Conservation (phyloP, 2,113 vertebrate genomes). For the Carettochelys insculpta region DNA sequence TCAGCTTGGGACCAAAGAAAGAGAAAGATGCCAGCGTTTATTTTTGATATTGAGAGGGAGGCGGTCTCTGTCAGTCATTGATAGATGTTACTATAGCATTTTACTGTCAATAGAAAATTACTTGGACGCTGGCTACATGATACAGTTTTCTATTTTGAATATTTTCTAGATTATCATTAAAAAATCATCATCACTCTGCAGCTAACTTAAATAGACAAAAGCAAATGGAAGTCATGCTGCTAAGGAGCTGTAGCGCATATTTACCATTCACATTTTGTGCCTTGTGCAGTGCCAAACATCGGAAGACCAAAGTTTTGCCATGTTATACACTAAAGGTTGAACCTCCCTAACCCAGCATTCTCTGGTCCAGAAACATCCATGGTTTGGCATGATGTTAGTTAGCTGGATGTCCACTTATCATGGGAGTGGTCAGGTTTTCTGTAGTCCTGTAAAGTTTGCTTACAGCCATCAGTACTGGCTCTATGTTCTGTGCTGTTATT, state of each 20-base stretch:
- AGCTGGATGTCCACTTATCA: too few relatives aligned
- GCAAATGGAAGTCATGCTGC: neutral
- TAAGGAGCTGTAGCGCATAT: accelerated
- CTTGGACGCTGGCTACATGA: neutral
- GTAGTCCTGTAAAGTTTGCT: too few relatives aligned
- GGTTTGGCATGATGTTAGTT: too few relatives aligned
- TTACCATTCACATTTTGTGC: neutral
- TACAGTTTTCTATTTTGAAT: neutral
- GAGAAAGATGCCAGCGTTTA: neutral
- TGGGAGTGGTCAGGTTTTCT: too few relatives aligned
- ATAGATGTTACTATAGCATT: constrained; percentile 19
- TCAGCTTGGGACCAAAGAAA: neutral
- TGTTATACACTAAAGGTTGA: neutral
- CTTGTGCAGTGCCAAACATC: neutral
- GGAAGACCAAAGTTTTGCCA: neutral
- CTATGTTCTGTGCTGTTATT: too few relatives aligned
- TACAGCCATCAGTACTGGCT: too few relatives aligned
- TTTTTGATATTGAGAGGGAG: neutral
- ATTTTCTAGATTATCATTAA: constrained; percentile 15
- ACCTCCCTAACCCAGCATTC: too few relatives aligned
- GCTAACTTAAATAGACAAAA: neutral
- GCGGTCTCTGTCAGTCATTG: constrained; percentile 15
- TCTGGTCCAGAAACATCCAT: too few relatives aligned
- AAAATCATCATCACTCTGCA: constrained; percentile 24
- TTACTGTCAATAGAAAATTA: constrained; percentile 32